phyloP scores from a whole-genome alignment of 92 coral and sea anemone genomes.

The Scolanthus callimorphus region DNA sequence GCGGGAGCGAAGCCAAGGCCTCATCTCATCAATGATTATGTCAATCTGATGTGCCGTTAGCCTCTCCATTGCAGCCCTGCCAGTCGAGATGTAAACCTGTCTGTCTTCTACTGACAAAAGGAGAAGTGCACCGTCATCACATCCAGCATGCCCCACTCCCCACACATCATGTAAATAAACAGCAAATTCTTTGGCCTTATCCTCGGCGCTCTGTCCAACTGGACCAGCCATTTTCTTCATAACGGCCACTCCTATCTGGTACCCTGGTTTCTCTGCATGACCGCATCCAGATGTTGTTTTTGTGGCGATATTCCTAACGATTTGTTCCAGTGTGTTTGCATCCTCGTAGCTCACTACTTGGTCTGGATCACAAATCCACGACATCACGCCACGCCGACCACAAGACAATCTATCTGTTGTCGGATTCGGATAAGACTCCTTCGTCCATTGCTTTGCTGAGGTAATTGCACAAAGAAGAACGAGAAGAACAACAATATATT shows the following conservation, averaged over 20 bases:
- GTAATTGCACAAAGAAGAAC: too few species aligned
- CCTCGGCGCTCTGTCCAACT: conserved; percentile 31
- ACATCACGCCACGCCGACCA: conserved; percentile 69
- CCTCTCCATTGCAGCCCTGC: conserved; percentile 53
- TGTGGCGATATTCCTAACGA: conserved; percentile 32
- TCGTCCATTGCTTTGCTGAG: conserved; percentile 58
- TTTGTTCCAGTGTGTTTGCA: conserved; percentile 66
- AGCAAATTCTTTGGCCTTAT: conserved; percentile 49
- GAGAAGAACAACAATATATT: too few species aligned
- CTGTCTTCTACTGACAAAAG: conserved; percentile 60
- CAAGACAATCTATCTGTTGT: conserved; percentile 49
- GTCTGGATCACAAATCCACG: conserved; percentile 89
- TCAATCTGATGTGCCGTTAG: conserved; percentile 76
- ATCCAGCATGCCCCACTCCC: conserved; percentile 71
- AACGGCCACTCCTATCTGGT: conserved; percentile 74
- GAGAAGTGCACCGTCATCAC: conserved; percentile 73
- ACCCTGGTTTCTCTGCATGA: conserved; percentile 39
- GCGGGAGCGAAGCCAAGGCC: conserved; percentile 32
- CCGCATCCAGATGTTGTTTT: conserved; percentile 76
- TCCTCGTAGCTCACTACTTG: conserved; percentile 47
- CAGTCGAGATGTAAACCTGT: conserved; percentile 74
- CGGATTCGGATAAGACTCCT: conserved; percentile 74
- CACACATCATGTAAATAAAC: conserved; percentile 61
- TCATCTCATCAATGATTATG: conserved; percentile 65
- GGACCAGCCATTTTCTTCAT: conserved; percentile 42